These are phyloP conservation scores for Slavum lentiscoides DNA, from an alignment of 2,888 invertebrate genomes.

Conservation along the genomic window DNA sequence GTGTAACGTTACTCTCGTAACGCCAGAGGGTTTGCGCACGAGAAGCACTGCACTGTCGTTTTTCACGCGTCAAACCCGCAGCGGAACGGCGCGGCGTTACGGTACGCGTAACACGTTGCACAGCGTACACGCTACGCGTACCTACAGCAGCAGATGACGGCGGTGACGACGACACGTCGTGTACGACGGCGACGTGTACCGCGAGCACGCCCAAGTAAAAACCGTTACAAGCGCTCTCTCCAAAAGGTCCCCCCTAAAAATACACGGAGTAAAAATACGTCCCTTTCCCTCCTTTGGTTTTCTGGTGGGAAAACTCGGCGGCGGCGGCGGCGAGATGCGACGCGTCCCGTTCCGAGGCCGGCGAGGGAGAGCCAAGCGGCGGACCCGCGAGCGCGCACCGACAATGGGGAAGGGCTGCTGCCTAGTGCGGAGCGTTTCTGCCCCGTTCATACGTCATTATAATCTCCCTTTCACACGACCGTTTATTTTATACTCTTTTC, in stretches of 20 bases:
- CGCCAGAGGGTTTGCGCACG: no score
- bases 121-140: neutral
- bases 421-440: neutral
- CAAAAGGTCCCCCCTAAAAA: constrained; percentile 28
- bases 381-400: neutral
- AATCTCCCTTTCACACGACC: constrained; percentile 42
- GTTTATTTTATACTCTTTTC: constrained; percentile 37
- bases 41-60: no score
- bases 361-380: neutral
- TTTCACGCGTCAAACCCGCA: no score
- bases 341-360: neutral
- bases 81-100: no score
- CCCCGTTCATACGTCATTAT: neutral
- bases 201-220: constrained; percentile 12
- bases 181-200: constrained; percentile 3
- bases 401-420: constrained; percentile 18
- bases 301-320: constrained; percentile 43
- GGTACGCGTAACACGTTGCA: no score
- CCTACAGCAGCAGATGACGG: neutral
- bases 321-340: constrained; percentile 12
- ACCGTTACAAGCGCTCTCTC: constrained; percentile 34
- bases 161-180: neutral
- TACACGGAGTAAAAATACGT: neutral
- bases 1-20: no score
- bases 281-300: constrained; percentile 34